phyloP scores from a whole-genome alignment of 1,140 invertebrate genomes.

The Trinorchestia longiramus region DNA sequence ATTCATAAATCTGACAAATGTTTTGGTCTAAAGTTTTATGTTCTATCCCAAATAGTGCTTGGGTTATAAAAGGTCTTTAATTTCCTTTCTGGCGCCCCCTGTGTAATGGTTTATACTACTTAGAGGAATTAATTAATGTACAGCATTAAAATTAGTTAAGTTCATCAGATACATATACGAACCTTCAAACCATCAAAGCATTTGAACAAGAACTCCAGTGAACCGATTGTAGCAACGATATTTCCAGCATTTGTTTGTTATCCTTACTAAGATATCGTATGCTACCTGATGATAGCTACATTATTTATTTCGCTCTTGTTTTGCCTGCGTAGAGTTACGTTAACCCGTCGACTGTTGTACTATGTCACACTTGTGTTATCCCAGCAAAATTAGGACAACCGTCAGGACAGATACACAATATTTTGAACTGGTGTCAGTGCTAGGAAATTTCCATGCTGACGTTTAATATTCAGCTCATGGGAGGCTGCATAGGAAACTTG shows the following conservation, averaged over 20 bases:
- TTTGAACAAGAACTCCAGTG: too few species aligned
- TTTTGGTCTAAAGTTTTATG: too few species aligned
- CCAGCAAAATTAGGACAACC: background rate
- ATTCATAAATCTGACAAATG: too few species aligned
- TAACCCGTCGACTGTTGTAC: background rate
- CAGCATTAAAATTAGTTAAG: too few species aligned
- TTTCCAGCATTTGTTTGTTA: background rate
- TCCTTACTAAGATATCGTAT: background rate
- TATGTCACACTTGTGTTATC: background rate
- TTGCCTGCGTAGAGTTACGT: background rate
- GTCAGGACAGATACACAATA: background rate
- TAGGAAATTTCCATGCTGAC: background rate
- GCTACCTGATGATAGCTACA: background rate
- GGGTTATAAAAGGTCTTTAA: too few species aligned
- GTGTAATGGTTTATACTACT: too few species aligned
- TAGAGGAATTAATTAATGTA: too few species aligned
- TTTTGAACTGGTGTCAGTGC: background rate
- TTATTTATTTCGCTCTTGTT: background rate
- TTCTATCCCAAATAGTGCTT: too few species aligned
- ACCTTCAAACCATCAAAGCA: too few species aligned
- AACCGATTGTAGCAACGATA: background rate
- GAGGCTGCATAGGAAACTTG: background rate
- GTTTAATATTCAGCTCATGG: slow-evolving; percentile 35
- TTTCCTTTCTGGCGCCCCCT: too few species aligned
- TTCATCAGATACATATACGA: too few species aligned